Base-by-base conservation (phyloP, 2,113 vertebrate genomes). In the Dasyornis broadbenti region DNA sequence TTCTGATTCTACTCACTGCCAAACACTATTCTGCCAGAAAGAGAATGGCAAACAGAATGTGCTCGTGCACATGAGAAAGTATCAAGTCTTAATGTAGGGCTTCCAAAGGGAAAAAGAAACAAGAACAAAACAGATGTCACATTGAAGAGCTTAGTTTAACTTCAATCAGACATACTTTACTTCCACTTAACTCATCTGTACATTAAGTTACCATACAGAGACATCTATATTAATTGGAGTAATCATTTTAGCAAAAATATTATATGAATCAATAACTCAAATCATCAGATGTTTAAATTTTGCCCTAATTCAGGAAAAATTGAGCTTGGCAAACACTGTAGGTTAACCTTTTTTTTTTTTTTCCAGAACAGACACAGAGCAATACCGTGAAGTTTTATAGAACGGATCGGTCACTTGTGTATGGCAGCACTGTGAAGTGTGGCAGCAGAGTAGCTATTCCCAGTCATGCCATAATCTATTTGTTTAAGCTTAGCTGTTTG, bases 401-500 rank as follows among this genome's bases (percentile, higher is more conserved):
- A 73, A 31, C 4, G 61, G 31, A 18, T 33, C 0, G 0, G 2
- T 10, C 39, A 54, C 39, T 52, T 30, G 30, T 30, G 11, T 27
- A 28, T 3, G 7, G 47, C 56, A 94, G 56, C 49, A 56, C 0
- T 37, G 9, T 12, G 15, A 76, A 47, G 53, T 15, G 60, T 15
- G 28, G 54, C 35, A 78, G 68, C 47, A 63, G 60, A 50, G 49
- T 3, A 89, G 63, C 53, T 89, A n/a, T 23, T 85, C 68, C 40
- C 73, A 72, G 26, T 45, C 73, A 84, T 57, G 50, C 31, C 81
- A 87, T 57, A 49, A 84, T 69, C 47, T 76, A 72, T 75, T 77
- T 92, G 44, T 73, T 77, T 83, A 85, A 81, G 42, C 24, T 73
- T 31, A 81, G 56, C 56, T 86, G 53, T 63, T 83, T 90, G 69